Conservation (phyloP, 2,888 invertebrate species). For the Panopea generosa region DNA sequence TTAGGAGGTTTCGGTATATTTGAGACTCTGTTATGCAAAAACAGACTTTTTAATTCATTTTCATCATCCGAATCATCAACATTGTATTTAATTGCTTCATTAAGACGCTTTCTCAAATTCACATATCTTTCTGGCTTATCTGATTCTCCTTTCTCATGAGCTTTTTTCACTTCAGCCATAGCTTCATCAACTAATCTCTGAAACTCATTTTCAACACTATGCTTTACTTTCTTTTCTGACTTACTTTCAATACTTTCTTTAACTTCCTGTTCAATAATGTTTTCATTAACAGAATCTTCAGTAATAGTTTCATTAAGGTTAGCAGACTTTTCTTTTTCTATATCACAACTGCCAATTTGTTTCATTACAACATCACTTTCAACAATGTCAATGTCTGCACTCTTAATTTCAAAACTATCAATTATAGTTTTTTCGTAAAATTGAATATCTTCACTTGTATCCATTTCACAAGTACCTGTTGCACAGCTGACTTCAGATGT, state of each 20-base stretch:
- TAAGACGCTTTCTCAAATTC: slow-evolving; percentile 43
- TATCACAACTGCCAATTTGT: no score
- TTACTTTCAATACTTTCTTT: not conserved
- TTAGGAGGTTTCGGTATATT: not conserved
- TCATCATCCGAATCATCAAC: slow-evolving; percentile 57
- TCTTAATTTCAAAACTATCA: no score
- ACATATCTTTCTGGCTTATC: slow-evolving; percentile 37
- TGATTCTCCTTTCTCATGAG: slow-evolving; percentile 29
- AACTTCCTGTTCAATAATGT: slow-evolving; percentile 1
- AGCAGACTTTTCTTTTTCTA: no score
- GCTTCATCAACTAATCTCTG: slow-evolving; percentile 58
- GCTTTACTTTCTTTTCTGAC: slow-evolving; percentile 39
- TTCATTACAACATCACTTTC: no score
- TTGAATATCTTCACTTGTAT: no score
- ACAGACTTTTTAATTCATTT: slow-evolving; percentile 5
- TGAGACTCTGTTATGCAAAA: no score
- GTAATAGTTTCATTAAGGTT: not conserved
- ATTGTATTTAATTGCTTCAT: slow-evolving; percentile 53
- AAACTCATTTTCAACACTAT: slow-evolving; percentile 62
- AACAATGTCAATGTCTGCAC: no score
- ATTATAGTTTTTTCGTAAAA: no score
- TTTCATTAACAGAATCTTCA: not conserved
- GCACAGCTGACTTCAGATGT: not conserved
- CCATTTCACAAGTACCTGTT: no score
- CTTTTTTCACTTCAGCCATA: slow-evolving; percentile 52